phyloP scores from a whole-genome alignment of 2,797 vertebrate species.

The Sebastes itinus region DNA sequence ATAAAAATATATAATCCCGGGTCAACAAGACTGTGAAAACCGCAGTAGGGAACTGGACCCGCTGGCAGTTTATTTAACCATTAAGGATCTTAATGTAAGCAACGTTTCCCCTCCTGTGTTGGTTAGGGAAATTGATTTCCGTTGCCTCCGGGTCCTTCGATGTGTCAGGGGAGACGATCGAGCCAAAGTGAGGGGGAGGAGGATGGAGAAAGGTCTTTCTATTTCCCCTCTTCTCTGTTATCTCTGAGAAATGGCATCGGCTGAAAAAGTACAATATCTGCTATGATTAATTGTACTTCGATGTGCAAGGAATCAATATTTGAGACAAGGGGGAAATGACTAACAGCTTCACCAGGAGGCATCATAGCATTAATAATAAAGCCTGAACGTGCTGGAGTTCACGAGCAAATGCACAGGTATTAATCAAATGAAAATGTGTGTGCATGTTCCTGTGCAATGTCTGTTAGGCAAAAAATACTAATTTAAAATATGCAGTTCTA shows the following conservation, averaged over 20 bases:
- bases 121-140: constrained; percentile 38
- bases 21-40: neutral
- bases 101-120: constrained; percentile 21
- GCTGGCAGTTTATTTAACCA: constrained; percentile 3
- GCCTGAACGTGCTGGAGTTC: neutral
- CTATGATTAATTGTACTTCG: neutral
- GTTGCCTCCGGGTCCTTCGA: neutral
- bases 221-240: neutral
- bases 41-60: neutral
- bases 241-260: neutral
- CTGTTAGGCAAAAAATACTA: neutral
- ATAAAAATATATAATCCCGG: neutral
- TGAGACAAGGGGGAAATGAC: neutral
- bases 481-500: neutral
- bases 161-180: neutral
- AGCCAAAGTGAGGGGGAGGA: neutral
- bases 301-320: neutral
- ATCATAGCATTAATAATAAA: neutral
- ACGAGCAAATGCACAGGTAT: neutral
- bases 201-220: neutral
- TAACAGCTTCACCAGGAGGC: neutral
- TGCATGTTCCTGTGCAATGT: neutral
- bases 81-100: constrained; percentile 24
- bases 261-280: neutral
- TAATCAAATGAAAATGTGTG: neutral